Conservation (phyloP, 2,113 vertebrate genomes). For the Plotosus lineatus region DNA sequence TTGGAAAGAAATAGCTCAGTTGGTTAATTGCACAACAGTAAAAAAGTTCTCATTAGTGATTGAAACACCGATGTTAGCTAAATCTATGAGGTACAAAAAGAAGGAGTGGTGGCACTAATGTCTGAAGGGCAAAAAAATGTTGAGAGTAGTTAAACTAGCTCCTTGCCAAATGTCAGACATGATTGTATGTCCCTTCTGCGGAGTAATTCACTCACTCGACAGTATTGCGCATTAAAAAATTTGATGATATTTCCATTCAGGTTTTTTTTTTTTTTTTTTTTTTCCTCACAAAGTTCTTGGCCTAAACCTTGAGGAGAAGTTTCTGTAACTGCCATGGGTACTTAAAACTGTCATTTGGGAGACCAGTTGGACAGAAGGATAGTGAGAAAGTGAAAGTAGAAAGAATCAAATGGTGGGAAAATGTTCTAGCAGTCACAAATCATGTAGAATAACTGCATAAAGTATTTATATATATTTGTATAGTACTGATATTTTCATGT, state of each 20-base stretch:
- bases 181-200: conserved; percentile 32
- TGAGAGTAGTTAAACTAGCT: conserved; percentile 21
- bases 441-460: background rate
- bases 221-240: conserved; percentile 35
- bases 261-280: too few species aligned
- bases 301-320: conserved; percentile 52
- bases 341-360: conserved; percentile 59
- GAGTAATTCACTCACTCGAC: conserved; percentile 16
- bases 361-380: conserved; percentile 19
- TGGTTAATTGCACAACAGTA: background rate
- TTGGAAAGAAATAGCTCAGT: background rate
- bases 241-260: conserved; percentile 29
- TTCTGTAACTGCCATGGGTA: conserved; percentile 41
- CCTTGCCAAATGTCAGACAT: conserved; percentile 41
- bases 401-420: background rate
- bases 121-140: background rate
- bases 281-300: conserved; percentile 52
- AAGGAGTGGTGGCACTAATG: conserved; percentile 21
- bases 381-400: background rate
- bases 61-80: background rate
- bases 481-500: background rate
- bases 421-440: background rate
- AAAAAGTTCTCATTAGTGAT: conserved; percentile 10
- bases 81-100: conserved; percentile 8
- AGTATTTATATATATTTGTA: background rate